A percentile compares a stretch with the other conserved stretches of the same genome.
These are phyloP conservation scores for Riptortus pedestris DNA, from an alignment of 1,140 invertebrate genomes.

Conservation along the genomic window DNA sequence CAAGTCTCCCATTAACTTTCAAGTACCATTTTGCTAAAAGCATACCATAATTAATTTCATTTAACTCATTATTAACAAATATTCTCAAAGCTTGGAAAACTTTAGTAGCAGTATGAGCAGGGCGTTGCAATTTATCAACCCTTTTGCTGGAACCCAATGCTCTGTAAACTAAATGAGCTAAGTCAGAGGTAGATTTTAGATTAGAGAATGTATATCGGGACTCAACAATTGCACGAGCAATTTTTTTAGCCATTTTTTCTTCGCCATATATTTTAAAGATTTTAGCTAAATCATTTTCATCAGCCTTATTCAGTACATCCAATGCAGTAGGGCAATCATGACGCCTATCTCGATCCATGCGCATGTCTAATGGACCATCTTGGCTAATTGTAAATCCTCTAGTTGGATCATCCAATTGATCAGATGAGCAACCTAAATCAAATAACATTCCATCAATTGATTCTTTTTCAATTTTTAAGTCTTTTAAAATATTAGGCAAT, in stretches of 20 bases:
- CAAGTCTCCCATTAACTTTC: constrained; percentile 61
- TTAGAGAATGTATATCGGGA: constrained; percentile 68
- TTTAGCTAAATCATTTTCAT: constrained; percentile 64
- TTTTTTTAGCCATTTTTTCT: constrained; percentile 75
- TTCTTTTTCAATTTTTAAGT: constrained; percentile 46
- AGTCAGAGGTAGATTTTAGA: constrained; percentile 70
- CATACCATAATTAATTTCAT: constrained; percentile 87
- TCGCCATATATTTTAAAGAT: constrained; percentile 87
- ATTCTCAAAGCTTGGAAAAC: constrained; percentile 90
- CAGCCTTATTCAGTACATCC: constrained; percentile 69
- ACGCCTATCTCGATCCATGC: constrained; percentile 75
- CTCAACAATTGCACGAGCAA: constrained; percentile 79
- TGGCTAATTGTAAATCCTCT: constrained; percentile 77
- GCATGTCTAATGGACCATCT: constrained; percentile 87
- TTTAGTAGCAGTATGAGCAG: constrained; percentile 77
- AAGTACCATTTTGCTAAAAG: constrained; percentile 66
- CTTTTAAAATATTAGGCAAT: constrained; percentile 53
- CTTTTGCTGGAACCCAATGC: constrained; percentile 46
- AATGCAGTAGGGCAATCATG: constrained; percentile 64
- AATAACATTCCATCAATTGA: constrained; percentile 79
- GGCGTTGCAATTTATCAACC: constrained; percentile 60
- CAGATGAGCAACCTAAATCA: constrained; percentile 91
- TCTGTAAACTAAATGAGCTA: constrained; percentile 65
- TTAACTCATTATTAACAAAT: constrained; percentile 94
- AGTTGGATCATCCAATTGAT: constrained; percentile 74